These are phyloP conservation scores for Stegastes partitus DNA, from an alignment of 2,113 vertebrate species.

Conservation along the genomic window DNA sequence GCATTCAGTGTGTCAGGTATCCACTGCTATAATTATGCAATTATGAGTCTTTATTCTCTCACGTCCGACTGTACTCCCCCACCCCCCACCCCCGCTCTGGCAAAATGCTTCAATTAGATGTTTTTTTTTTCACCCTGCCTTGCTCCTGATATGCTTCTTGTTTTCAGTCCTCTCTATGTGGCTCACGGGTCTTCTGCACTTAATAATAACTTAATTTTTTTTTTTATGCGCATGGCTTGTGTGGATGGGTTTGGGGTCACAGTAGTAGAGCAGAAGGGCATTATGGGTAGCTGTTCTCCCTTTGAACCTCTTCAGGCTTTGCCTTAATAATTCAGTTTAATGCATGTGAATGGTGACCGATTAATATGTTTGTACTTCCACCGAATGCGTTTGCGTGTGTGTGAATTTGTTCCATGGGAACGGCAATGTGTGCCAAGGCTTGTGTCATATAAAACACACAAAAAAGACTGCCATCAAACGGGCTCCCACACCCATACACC, in stretches of 20 bases:
- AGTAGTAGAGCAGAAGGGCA: conserved; percentile 13
- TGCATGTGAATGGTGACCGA: conserved; percentile 21
- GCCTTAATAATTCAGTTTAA: conserved; percentile 36
- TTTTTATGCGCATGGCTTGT: not conserved
- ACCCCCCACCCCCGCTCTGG: conserved; percentile 28
- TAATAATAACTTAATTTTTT: conserved; percentile 41
- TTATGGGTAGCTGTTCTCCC: conserved; percentile 34
- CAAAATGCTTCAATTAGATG: conserved; percentile 71
- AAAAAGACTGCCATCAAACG: conserved; percentile 78
- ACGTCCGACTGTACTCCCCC: conserved; percentile 71
- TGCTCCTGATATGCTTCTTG: conserved; percentile 34
- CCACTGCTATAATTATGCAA: conserved; percentile 87
- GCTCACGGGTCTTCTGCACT: conserved; percentile 23
- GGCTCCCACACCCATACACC: conserved; percentile 52
- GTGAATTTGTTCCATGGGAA: conserved; percentile 76
- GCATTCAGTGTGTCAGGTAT: conserved; percentile 86
- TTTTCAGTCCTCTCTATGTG: conserved; percentile 39
- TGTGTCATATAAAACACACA: conserved; percentile 74
- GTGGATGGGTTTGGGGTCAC: conserved; percentile 21
- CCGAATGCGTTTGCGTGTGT: conserved; percentile 9
- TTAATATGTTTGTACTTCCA: conserved; percentile 49
- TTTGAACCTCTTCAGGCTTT: conserved; percentile 19
- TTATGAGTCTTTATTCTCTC: conserved; percentile 85
- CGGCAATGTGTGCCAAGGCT: conserved; percentile 73
- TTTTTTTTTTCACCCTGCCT: conserved; percentile 15